Evolutionary conservation across 1,140 invertebrate species (phyloP).

Genomic region (Drosophila nigrodunni): DNA sequence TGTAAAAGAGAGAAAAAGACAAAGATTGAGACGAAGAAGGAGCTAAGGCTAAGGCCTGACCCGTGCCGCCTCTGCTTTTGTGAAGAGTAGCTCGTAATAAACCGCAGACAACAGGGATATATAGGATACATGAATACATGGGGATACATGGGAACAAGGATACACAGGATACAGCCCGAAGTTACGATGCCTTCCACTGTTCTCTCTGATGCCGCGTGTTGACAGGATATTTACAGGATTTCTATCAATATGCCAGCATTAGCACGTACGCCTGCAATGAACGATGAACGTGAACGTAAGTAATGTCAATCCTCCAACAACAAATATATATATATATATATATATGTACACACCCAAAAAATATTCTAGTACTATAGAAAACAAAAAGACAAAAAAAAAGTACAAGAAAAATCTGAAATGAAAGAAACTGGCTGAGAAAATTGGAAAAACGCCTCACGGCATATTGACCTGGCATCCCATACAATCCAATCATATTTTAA

Average conservation of each 20-base stretch:
- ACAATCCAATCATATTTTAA: constrained; percentile 60
- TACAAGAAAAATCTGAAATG: neutral
- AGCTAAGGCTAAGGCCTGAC: constrained; percentile 9
- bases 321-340: constrained; percentile 19
- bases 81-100: constrained; percentile 28
- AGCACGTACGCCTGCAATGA: constrained; percentile 68
- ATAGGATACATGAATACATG: constrained; percentile 1
- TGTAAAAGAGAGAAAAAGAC: neutral
- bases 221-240: constrained; percentile 82
- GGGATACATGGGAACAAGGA: constrained; percentile 7
- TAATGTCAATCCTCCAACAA: constrained; percentile 36
- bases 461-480: constrained; percentile 38
- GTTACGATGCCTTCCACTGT: constrained; percentile 2
- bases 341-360: neutral
- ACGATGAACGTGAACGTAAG: constrained; percentile 69
- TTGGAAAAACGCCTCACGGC: constrained; percentile 31
- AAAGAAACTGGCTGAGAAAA: constrained; percentile 15
- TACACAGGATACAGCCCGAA: constrained; percentile 15
- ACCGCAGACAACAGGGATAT: constrained; percentile 19
- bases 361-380: too few relatives aligned
- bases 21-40: neutral
- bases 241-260: constrained; percentile 78
- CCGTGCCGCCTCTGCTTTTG: constrained; percentile 7
- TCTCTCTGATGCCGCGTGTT: constrained; percentile 58
- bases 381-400: too few relatives aligned